These are phyloP conservation scores for Diorhabda sublineata DNA, from an alignment of 1,140 invertebrate species.

Conservation along the genomic window DNA sequence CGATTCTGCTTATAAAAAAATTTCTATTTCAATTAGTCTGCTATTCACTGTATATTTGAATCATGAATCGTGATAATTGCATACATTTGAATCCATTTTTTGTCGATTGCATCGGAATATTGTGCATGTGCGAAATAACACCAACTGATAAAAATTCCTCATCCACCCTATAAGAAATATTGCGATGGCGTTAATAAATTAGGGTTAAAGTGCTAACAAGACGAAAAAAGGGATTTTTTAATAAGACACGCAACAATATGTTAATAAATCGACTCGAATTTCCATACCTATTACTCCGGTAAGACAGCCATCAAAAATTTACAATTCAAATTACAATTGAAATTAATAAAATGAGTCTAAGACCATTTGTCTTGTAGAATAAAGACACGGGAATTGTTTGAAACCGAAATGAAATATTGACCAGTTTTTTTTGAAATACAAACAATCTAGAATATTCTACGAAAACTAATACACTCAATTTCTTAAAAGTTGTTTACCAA, in stretches of 20 bases:
- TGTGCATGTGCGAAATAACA: no score
- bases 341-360: not conserved
- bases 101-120: no score
- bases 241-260: conserved; percentile 31
- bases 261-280: conserved; percentile 32
- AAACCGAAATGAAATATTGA: no score
- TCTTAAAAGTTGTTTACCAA: no score
- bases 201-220: conserved; percentile 28
- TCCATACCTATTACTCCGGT: conserved; percentile 29
- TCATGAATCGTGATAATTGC: no score
- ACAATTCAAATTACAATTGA: conserved; percentile 31
- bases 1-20: no score
- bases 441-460: conserved; percentile 1
- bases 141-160: no score
- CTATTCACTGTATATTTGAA: no score
- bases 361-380: not conserved
- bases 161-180: not conserved
- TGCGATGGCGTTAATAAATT: not conserved
- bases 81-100: no score
- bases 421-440: not conserved
- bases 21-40: no score
- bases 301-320: conserved; percentile 31
- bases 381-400: no score
- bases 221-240: conserved; percentile 24
- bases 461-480: not conserved